Conservation (phyloP, 2,113 vertebrate species). For the Indri indri region DNA sequence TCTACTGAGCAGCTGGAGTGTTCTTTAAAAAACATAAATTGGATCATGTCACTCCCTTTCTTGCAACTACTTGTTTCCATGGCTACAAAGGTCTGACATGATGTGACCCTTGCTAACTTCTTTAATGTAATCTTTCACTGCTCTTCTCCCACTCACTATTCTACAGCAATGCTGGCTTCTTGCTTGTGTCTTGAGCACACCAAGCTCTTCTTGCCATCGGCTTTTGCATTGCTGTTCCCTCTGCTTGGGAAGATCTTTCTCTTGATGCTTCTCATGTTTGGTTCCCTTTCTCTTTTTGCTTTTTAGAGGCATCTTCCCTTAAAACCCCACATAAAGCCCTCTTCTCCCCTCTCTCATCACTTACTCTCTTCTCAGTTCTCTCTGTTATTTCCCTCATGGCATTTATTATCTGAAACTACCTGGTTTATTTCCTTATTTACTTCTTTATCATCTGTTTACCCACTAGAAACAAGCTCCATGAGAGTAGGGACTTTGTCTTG, state of each 20-base stretch:
- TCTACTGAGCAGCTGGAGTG: not conserved
- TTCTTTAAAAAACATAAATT: not conserved
- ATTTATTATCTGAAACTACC: not conserved
- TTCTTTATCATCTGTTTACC: not conserved
- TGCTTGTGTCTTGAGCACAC: not conserved
- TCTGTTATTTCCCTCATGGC: not conserved
- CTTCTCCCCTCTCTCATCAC: not conserved
- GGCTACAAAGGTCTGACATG: not conserved
- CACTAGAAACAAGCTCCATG: not conserved
- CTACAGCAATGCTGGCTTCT: not conserved
- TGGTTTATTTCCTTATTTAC: not conserved
- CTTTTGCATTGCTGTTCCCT: not conserved
- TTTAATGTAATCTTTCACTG: not conserved
- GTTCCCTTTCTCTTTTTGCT: not conserved
- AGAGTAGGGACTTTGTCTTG: not conserved
- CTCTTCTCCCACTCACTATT: not conserved
- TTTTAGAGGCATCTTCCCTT: not conserved
- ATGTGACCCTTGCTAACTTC: not conserved
- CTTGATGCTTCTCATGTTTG: not conserved
- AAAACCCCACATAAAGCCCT: not conserved
- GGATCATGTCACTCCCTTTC: constrained; percentile 2
- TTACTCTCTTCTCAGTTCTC: not conserved
- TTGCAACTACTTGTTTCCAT: constrained; percentile 47
- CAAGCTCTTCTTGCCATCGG: not conserved
- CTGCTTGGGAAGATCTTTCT: not conserved